These are phyloP conservation scores for Muscidifurax raptorellus DNA, from an alignment of 1,140 invertebrate species.

Conservation along the genomic window DNA sequence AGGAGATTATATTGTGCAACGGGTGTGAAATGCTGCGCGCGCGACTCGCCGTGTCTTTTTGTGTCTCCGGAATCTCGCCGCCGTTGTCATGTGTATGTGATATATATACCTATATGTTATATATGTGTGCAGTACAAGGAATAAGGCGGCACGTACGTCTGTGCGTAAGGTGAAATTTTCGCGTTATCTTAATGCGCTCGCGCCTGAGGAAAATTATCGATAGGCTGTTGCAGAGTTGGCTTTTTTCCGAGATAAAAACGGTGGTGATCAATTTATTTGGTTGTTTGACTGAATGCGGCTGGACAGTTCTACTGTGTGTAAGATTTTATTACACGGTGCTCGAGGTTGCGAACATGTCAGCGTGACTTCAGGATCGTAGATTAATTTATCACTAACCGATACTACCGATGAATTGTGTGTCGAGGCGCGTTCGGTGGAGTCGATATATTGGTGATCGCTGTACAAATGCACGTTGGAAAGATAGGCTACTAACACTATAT, in stretches of 20 bases:
- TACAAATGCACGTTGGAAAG: not conserved
- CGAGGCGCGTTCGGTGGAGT: not conserved
- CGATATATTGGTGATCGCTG: slow-evolving; percentile 2
- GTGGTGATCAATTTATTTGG: slow-evolving; percentile 25
- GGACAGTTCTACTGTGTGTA: not conserved
- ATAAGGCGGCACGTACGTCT: no score
- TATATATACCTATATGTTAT: not conserved
- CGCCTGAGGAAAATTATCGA: slow-evolving; percentile 15
- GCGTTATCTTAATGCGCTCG: not conserved
- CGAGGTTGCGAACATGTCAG: not conserved
- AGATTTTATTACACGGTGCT: not conserved
- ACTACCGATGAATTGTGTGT: not conserved
- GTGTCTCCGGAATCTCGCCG: not conserved
- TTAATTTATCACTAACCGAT: slow-evolving; percentile 37
- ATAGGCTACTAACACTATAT: not conserved
- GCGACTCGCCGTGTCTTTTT: not conserved
- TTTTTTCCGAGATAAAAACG: not conserved
- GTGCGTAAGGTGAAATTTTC: not conserved
- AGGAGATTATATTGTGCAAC: slow-evolving; percentile 13
- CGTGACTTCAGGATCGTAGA: not conserved
- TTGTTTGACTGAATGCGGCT: not conserved
- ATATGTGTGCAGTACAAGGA: not conserved
- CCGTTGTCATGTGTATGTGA: not conserved
- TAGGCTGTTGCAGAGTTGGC: not conserved
- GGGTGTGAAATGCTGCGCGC: not conserved